These are phyloP conservation scores for Calliphora vomitoria DNA, from an alignment of 2,888 invertebrate genomes.

Conservation along the genomic window DNA sequence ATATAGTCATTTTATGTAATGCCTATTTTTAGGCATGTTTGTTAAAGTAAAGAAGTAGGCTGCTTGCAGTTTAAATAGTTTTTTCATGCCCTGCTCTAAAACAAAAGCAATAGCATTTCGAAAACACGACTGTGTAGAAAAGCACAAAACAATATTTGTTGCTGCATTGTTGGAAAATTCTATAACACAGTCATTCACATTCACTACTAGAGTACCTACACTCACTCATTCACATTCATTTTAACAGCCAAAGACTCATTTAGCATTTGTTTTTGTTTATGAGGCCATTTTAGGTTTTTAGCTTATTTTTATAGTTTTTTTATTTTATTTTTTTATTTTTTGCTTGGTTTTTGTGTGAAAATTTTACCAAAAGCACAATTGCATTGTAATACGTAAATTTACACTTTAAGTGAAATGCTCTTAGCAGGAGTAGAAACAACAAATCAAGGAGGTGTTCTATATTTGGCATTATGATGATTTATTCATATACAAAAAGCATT, in stretches of 20 bases:
- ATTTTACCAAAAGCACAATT: constrained; percentile 5
- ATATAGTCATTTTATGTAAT: constrained; percentile 70
- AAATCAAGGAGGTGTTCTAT: background rate
- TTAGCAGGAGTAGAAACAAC: background rate
- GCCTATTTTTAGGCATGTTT: constrained; percentile 68
- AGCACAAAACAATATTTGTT: constrained; percentile 55
- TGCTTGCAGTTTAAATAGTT: constrained; percentile 55
- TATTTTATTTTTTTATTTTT: background rate
- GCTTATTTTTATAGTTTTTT: constrained; percentile 13
- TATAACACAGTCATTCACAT: background rate
- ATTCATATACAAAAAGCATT: background rate
- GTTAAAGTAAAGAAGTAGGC: constrained; percentile 63
- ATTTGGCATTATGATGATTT: background rate
- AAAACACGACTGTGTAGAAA: constrained; percentile 25
- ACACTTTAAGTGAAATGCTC: constrained; percentile 18
- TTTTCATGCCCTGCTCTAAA: constrained; percentile 46
- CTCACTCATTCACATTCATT: constrained; percentile 4
- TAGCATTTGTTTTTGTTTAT: constrained; percentile 41
- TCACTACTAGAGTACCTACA: no score
- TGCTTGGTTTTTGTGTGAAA: background rate
- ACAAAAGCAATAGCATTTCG: constrained; percentile 28
- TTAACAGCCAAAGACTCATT: constrained; percentile 45
- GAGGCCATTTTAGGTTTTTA: constrained; percentile 49
- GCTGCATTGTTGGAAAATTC: constrained; percentile 41
- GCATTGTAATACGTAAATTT: constrained; percentile 31